Base-by-base conservation (phyloP, 2,888 invertebrate genomes). In the Eledone cirrhosa region DNA sequence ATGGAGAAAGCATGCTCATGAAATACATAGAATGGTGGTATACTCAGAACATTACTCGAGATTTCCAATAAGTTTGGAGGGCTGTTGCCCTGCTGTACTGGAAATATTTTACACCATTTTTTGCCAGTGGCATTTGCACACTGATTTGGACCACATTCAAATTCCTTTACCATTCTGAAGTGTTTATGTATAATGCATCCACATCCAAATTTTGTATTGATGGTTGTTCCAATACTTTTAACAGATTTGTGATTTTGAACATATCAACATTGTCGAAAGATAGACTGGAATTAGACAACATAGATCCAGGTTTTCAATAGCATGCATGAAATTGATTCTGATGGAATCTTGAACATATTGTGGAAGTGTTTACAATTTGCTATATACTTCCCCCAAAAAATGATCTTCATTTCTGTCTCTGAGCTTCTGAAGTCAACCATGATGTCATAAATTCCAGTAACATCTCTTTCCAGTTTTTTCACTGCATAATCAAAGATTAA, bases 181-280 rank as follows among this genome's bases (percentile, higher is more conserved):
- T 14, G 14, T 53, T 53, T 16, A 14, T 53, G 53, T 53, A 53
- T 53, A 53, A 53, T 53, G 53, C 53, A 53, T 53, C 53, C 53
- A 53, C 53, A 53, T 53, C 53, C 53, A 53, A 53, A 53, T 53
- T 53, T 53, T 53, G 53, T 53, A 53, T 53, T 53, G 53, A 53
- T 22, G 22, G 53, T 53, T 53, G 53, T 22, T 53, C 53, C 53
- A 53, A 53, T 14, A 53, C 22, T 53, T 53, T 53, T 53, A 16
- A 14, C 53, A 53, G 53, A 53, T 53, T 53, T 14, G 53, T 53
- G 53, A 53, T 53, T 14, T 53, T 53, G 53, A 53, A 53, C 53
- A 53, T 53, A 22, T 53, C 53, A 22, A 53, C 53, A 53, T 53
- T 53, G 53, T 53, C 53, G 53, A 53, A 22, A 14, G 53, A 53